Evolutionary conservation across 1,140 invertebrate genomes (phyloP).

Genomic region (Drosophila takahashii): DNA sequence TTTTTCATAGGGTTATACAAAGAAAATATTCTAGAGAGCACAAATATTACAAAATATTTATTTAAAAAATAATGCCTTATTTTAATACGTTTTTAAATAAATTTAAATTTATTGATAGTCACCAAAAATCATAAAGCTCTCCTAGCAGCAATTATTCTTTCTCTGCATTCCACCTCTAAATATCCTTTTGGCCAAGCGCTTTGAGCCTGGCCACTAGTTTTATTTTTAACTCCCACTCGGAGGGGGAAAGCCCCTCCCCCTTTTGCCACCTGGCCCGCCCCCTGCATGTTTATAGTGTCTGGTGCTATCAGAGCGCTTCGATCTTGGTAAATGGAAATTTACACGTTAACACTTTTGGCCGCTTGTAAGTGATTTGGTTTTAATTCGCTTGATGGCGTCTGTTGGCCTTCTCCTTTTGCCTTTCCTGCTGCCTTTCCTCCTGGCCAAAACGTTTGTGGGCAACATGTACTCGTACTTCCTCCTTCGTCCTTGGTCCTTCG

Average conservation of each 20-base stretch:
- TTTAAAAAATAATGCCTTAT: too few species aligned
- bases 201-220: constrained; percentile 59
- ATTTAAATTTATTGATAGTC: too few species aligned
- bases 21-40: too few species aligned
- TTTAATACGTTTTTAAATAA: too few species aligned
- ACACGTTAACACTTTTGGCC: constrained; percentile 82
- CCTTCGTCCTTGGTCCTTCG: constrained; percentile 30
- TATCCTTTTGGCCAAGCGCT: constrained; percentile 54
- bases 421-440: background rate
- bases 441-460: constrained; percentile 63
- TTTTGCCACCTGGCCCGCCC: constrained; percentile 26
- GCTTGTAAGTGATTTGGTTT: constrained; percentile 83
- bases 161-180: constrained; percentile 41
- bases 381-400: constrained; percentile 82
- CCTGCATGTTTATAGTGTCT: constrained; percentile 74
- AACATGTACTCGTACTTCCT: constrained; percentile 9
- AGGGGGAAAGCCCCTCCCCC: background rate
- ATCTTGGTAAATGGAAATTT: constrained; percentile 82
- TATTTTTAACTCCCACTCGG: constrained; percentile 52
- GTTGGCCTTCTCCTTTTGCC: constrained; percentile 41
- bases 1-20: too few species aligned
- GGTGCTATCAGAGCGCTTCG: constrained; percentile 72
- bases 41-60: too few species aligned
- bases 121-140: background rate
- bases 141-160: background rate